Base-by-base conservation (phyloP, 2,888 invertebrate species). In the Macrosiphum euphorbiae region DNA sequence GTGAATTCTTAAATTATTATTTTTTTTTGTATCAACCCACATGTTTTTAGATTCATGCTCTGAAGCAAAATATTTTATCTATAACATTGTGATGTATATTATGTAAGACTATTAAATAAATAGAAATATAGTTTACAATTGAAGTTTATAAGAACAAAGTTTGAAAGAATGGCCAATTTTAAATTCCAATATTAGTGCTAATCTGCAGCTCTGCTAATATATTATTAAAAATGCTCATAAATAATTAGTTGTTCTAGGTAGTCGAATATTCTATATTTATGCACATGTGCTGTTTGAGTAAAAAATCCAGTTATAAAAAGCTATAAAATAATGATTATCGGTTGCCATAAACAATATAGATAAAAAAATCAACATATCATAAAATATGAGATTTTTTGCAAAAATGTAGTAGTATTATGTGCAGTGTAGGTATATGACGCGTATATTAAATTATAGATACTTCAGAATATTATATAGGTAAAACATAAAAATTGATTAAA, bases 401-500 rank as follows among this genome's bases (percentile, higher is more conserved):
- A 78, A 78, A 78, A 78, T 35, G 8, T 35, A 20, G 78, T 8
- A 35, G 35, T 78, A 7, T 35, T 35, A 67, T 20, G 35, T 78
- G 78, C 20, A 58, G 26, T 58, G 58, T 52, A 50, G 52, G n/a
- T n/a, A n/a, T 35, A 35, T 35, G 20, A 41, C 35, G 20, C 78
- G 20, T 78, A 35, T 78, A 78, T 78, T 78, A 41, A 35, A 78
- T 20, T 20, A 78, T 78, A 78, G 35, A 78, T 78, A 78, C 35
- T 78, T 78, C 20, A 78, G 20, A 35, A 20, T 78, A 35, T 35
- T 35, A 26, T 26, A 58, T 58, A 55, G 24, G 8, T 8, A 35
- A 35, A 35, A 67, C 67, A 67, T 67, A 67, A 78, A 78, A 78
- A 78, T 35, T 78, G 78, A 78, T 78, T 78, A 78, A 78, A 78